Percentiles rank a stretch among this genome's conserved stretches.
Conservation (phyloP, 2,888 invertebrate genomes). For the Erebia ligea region DNA sequence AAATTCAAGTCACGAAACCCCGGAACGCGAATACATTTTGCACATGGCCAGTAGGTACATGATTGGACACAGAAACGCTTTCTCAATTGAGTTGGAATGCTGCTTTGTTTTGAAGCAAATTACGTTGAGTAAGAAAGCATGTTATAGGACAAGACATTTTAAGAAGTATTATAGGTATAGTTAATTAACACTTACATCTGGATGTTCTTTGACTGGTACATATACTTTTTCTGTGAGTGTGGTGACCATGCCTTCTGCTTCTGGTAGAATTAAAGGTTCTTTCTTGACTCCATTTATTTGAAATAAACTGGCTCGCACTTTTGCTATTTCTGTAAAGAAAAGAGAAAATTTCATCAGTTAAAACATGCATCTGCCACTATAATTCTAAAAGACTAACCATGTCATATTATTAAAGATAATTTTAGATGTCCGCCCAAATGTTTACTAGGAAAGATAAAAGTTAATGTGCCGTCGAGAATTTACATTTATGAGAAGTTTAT, state of each 20-base stretch:
- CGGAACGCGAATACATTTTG: slow-evolving; percentile 9
- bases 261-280: slow-evolving; percentile 95
- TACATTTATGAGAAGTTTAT: slow-evolving; percentile 43
- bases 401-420: slow-evolving; percentile 59
- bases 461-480: slow-evolving; percentile 57
- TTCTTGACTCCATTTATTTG: slow-evolving; percentile 99
- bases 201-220: slow-evolving; percentile 99
- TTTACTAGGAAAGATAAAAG: slow-evolving; percentile 61
- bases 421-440: slow-evolving; percentile 60
- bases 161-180: not conserved
- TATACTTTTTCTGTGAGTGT: slow-evolving; percentile 99
- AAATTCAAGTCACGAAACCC: slow-evolving; percentile 4
- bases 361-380: slow-evolving; percentile 54
- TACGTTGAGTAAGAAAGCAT: not conserved
- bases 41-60: slow-evolving; percentile 13
- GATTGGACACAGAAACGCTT: slow-evolving; percentile 19
- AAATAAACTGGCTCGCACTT: slow-evolving; percentile 98
- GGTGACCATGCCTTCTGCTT: slow-evolving; percentile 94
- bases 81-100: slow-evolving; percentile 15
- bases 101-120: slow-evolving; percentile 7
- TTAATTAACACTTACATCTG: slow-evolving; percentile 93
- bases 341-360: slow-evolving; percentile 45
- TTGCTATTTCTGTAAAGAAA: slow-evolving; percentile 96
- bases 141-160: not conserved
- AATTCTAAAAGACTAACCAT: slow-evolving; percentile 60